phyloP scores from a whole-genome alignment of 2,888 invertebrate genomes.

The Cheilosia urbana region DNA sequence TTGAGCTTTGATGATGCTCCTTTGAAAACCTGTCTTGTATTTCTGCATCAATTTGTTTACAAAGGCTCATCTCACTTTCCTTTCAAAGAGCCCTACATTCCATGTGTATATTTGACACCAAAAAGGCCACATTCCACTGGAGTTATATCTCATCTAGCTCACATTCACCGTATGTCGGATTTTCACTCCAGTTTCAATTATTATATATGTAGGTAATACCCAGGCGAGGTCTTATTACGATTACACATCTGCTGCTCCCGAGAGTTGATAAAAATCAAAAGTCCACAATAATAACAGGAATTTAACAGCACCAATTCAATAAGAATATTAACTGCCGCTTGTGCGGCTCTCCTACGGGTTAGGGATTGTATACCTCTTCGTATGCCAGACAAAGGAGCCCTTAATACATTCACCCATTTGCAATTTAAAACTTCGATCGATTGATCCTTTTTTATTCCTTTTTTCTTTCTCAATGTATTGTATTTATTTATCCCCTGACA shows the following conservation, averaged over 20 bases:
- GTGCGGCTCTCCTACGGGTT: not conserved
- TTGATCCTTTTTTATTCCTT: slow-evolving; percentile 49
- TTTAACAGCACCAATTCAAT: slow-evolving; percentile 28
- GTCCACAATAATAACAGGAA: slow-evolving; percentile 23
- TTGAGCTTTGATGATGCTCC: no score
- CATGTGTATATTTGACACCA: no score
- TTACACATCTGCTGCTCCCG: slow-evolving; percentile 25
- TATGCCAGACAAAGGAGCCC: slow-evolving; percentile 30
- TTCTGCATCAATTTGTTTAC: no score
- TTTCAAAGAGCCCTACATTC: no score
- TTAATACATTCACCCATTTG: slow-evolving; percentile 61
- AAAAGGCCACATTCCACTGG: no score
- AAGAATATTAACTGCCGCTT: slow-evolving; percentile 29
- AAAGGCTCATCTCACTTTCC: no score
- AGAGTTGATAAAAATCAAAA: slow-evolving; percentile 33
- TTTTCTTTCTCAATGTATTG: slow-evolving; percentile 24
- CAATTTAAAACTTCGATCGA: slow-evolving; percentile 69
- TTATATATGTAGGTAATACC: no score
- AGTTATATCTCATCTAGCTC: no score
- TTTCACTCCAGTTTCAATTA: no score
- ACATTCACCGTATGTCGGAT: no score
- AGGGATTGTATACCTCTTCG: slow-evolving; percentile 1
- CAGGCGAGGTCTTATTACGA: slow-evolving; percentile 14
- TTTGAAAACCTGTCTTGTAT: no score
- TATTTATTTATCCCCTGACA: slow-evolving; percentile 46